Evolutionary conservation across 2,797 vertebrate genomes (phyloP).

Genomic region (Sarcoramphus papa): DNA sequence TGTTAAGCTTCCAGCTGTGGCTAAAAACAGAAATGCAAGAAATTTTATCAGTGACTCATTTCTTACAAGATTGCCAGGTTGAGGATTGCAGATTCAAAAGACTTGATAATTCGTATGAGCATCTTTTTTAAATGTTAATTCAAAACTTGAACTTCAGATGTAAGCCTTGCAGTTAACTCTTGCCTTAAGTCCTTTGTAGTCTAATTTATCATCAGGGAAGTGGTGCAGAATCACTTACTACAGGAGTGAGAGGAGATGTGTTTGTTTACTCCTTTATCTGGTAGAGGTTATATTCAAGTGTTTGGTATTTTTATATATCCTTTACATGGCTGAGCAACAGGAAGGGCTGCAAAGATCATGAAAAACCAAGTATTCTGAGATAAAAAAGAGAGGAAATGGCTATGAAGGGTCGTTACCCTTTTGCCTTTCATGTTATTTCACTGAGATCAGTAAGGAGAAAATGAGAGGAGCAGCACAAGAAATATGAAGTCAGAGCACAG

Average conservation of each 20-base stretch:
- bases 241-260: neutral
- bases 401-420: neutral
- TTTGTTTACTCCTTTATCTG: neutral
- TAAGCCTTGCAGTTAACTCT: neutral
- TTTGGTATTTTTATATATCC: neutral
- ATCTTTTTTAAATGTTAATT: neutral
- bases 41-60: neutral
- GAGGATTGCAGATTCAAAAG: neutral
- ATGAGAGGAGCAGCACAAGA: neutral
- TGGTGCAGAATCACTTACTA: neutral
- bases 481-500: conserved; percentile 43
- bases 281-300: neutral
- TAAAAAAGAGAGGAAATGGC: neutral
- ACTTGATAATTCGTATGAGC: neutral
- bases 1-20: neutral
- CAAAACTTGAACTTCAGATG: neutral
- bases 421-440: neutral
- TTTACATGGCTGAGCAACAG: conserved; percentile 18
- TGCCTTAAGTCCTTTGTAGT: neutral
- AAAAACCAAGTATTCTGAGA: neutral
- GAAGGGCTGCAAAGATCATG: neutral
- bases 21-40: neutral
- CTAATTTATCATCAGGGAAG: neutral
- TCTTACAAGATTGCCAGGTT: neutral
- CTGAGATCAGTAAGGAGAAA: neutral